Base-by-base conservation (phyloP, 2,797 vertebrate species). In the Sylvia borin region DNA sequence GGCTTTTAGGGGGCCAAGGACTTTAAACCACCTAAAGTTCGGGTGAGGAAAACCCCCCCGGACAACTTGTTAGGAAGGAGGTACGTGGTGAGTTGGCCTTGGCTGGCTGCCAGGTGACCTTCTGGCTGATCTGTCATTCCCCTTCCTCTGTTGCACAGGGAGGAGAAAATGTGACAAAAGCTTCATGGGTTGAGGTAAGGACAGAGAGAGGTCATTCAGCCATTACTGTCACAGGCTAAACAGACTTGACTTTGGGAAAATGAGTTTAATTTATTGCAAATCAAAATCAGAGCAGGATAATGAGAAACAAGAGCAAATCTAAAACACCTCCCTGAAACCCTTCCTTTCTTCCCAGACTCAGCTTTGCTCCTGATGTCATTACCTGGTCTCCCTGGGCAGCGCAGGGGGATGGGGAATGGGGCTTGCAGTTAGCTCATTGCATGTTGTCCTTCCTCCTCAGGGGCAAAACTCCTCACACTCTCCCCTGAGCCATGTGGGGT, bases 351-450 rank as follows among this genome's bases (percentile, higher is more conserved):
- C 29, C 19, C 3, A 16, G 36, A 10, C 31, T 70, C 34, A 36
- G 4, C 10, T 71, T 85, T 2, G 1, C 25, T 82, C 32, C 48
- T 0, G 0, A 4, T 82, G 29, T 74, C 8, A 14, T 42, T 48
- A 13, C 17, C 36, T 77, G 6, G 3, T 88, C 11, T 12, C 34
- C 13, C 10, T 10, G 11, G 45, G 70, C 14, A 24, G 60, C 0
- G 0, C 18, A 77, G 42, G 24, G 10, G 14, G 5, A 58, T 0
- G 1, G 15, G 31, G 29, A 57, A 7, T 45, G 34, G 19, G 6
- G 7, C 12, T 40, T 82, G 42, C 1, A 6, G 55, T 47, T 61
- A 77, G 24, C 6, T 85, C 27, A 14, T 50, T 25, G 24, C 8
- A 5, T 0, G 0, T 16, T 55, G 7, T 64, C 26, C 32, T 88